A percentile compares a stretch with the other conserved stretches of the same genome.
Conservation (phyloP, 1,140 invertebrate genomes). For the Bombus polaris region DNA sequence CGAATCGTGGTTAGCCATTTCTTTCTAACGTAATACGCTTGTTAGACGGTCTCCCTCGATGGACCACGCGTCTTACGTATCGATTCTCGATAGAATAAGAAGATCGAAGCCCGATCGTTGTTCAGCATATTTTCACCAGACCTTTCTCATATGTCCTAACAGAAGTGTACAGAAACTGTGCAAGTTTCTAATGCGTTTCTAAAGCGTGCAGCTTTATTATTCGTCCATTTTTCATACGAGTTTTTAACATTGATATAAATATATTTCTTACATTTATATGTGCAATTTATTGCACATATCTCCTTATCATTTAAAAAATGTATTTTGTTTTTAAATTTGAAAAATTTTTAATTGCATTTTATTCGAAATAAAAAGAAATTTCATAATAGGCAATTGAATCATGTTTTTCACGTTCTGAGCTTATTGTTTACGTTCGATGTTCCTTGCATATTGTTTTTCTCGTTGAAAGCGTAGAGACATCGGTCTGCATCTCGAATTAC, state of each 20-base stretch:
- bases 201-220: not conserved
- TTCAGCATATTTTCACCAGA: not conserved
- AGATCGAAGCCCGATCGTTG: slow-evolving; percentile 20
- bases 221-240: not conserved
- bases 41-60: slow-evolving; percentile 10
- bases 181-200: too few relatives aligned
- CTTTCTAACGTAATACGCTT: not conserved
- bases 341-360: not conserved
- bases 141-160: too few relatives aligned
- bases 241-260: not conserved
- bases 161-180: not conserved
- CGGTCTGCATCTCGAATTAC: slow-evolving; percentile 38
- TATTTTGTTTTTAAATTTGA: not conserved
- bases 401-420: not conserved
- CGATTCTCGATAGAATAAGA: slow-evolving; percentile 35
- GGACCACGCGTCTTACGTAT: slow-evolving; percentile 23
- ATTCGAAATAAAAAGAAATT: not conserved
- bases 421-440: slow-evolving; percentile 5
- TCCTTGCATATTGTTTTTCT: slow-evolving; percentile 14
- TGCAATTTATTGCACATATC: not conserved
- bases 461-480: not conserved
- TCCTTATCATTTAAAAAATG: not conserved
- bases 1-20: slow-evolving; percentile 9
- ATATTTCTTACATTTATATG: not conserved
- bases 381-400: not conserved